These are phyloP conservation scores for Siphamia tubifer DNA, from an alignment of 2,113 vertebrate species.

Conservation along the genomic window DNA sequence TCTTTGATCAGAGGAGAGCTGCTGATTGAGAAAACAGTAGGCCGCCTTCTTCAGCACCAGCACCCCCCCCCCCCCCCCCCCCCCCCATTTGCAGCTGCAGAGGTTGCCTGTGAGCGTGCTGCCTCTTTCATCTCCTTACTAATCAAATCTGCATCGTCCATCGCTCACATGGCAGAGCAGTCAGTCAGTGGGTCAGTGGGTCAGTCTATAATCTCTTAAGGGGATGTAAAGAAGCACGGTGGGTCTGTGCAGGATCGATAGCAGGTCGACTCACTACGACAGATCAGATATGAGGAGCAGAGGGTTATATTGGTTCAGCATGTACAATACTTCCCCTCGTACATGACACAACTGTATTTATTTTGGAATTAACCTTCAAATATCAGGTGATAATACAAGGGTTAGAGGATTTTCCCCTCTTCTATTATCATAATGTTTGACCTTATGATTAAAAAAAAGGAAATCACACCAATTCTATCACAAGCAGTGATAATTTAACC, in stretches of 20 bases:
- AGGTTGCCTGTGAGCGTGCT: background rate
- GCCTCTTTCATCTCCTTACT: background rate
- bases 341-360: no score
- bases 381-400: no score
- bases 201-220: slow-evolving; percentile 52
- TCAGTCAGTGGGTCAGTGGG: slow-evolving; percentile 51
- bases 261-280: slow-evolving; percentile 13
- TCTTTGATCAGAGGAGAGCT: slow-evolving; percentile 48
- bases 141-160: slow-evolving; percentile 41
- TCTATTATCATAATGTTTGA: no score
- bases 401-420: no score
- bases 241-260: slow-evolving; percentile 27
- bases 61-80: background rate
- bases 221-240: slow-evolving; percentile 13
- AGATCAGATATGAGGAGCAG: background rate
- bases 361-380: no score
- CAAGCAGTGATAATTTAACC: no score
- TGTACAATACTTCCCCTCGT: no score
- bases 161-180: background rate
- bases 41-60: background rate
- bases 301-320: background rate
- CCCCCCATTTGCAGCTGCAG: background rate
- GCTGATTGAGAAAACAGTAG: slow-evolving; percentile 31
- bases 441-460: no score
- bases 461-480: no score